These are phyloP conservation scores for Orius insidiosus DNA, from an alignment of 1,140 invertebrate species.

Conservation along the genomic window DNA sequence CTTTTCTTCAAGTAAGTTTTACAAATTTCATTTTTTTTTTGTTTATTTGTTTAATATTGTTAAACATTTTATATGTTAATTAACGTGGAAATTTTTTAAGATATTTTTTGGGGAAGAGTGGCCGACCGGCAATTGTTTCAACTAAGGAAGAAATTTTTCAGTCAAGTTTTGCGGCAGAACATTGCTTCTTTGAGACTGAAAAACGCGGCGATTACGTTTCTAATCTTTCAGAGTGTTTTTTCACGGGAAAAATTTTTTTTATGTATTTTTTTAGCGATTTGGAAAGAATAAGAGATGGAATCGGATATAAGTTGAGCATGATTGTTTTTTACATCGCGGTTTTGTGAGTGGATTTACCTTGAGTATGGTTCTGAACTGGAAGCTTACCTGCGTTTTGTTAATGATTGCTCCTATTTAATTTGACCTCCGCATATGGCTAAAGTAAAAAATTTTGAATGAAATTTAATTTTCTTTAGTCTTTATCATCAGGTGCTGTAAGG, in stretches of 20 bases:
- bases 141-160: no score
- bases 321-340: constrained; percentile 51
- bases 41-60: no score
- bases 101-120: no score
- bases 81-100: no score
- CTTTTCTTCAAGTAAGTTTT: no score
- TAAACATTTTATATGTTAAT: no score
- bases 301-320: constrained; percentile 72
- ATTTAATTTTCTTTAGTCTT: not conserved
- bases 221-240: no score
- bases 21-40: no score
- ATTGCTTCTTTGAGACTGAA: no score
- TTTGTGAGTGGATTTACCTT: constrained; percentile 52
- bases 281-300: constrained; percentile 71
- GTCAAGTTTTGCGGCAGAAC: no score
- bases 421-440: constrained; percentile 38
- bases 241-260: not conserved
- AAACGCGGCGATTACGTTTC: no score
- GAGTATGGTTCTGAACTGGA: constrained; percentile 64
- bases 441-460: constrained; percentile 16
- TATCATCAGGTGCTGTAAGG: constrained; percentile 9
- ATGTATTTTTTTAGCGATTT: constrained; percentile 46
- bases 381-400: constrained; percentile 62
- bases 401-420: constrained; percentile 53
- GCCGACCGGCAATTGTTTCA: no score